These are phyloP conservation scores for Phalacrocorax pelagicus DNA, from an alignment of 2,113 vertebrate species.

Conservation along the genomic window DNA sequence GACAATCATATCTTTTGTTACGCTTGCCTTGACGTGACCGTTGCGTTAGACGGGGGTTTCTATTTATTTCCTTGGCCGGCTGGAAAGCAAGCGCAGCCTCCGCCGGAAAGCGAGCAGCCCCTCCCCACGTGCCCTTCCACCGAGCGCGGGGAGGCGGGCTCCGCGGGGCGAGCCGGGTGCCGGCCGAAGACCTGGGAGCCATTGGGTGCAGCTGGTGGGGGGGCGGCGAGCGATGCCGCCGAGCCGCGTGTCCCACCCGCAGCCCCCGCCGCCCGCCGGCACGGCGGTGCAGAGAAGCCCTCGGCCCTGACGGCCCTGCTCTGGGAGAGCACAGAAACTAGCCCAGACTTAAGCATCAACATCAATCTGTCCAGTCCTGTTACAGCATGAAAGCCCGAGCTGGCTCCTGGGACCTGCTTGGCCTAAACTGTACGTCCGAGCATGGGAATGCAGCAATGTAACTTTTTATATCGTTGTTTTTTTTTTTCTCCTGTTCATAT, in stretches of 20 bases:
- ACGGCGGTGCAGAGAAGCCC: background rate
- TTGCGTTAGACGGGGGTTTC: background rate
- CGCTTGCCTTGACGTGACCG: background rate
- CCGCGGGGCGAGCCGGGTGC: background rate
- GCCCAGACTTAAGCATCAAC: background rate
- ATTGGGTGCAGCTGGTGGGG: background rate
- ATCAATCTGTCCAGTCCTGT: background rate
- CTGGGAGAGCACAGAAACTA: fast-evolving
- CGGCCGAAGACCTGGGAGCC: background rate
- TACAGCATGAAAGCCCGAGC: background rate
- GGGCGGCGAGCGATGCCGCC: background rate
- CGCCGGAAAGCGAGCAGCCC: background rate
- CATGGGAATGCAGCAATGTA: too few relatives aligned
- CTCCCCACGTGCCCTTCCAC: background rate
- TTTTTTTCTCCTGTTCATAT: background rate
- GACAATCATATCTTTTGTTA: conserved; percentile 79
- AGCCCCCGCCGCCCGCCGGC: background rate
- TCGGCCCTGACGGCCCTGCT: background rate
- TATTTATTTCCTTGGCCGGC: conserved; percentile 36
- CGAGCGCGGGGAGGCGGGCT: background rate
- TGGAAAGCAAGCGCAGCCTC: background rate
- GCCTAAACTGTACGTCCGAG: fast-evolving
- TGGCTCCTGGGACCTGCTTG: background rate
- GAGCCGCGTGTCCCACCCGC: fast-evolving
- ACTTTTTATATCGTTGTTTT: background rate